Conservation (phyloP, 92 coral and sea anemone species). For the Palythoa heliodiscus region DNA sequence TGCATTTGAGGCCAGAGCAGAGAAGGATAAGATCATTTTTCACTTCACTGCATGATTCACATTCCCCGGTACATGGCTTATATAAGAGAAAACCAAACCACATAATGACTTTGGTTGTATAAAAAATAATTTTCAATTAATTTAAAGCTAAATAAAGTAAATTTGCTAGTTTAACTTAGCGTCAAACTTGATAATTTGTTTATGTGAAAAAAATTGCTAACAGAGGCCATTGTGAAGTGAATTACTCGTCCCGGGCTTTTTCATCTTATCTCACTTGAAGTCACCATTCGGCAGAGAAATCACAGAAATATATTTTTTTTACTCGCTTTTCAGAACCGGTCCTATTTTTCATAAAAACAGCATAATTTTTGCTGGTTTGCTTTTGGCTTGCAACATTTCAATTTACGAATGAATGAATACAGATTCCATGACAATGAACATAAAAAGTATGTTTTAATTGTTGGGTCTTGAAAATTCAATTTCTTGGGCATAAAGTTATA, state of each 20-base stretch:
- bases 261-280: not conserved
- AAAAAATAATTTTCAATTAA: not conserved
- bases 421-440: too few species aligned
- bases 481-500: too few species aligned
- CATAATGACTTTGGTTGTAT: not conserved
- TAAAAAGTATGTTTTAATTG: too few species aligned
- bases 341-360: too few species aligned
- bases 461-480: too few species aligned
- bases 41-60: constrained; percentile 30
- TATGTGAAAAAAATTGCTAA: not conserved
- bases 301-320: too few species aligned
- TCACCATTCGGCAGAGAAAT: too few species aligned
- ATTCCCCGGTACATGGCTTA: constrained; percentile 14
- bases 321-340: too few species aligned
- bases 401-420: too few species aligned
- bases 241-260: constrained; percentile 27
- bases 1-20: not conserved
- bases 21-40: constrained; percentile 34
- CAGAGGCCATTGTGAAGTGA: not conserved
- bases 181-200: not conserved
- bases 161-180: not conserved
- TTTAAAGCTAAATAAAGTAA: not conserved
- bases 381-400: too few species aligned
- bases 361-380: too few species aligned
- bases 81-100: not conserved